A percentile compares a stretch with the other conserved stretches of the same genome.
phyloP scores from a whole-genome alignment of 2,888 invertebrate species.

The Eutolmus rufibarbis region DNA sequence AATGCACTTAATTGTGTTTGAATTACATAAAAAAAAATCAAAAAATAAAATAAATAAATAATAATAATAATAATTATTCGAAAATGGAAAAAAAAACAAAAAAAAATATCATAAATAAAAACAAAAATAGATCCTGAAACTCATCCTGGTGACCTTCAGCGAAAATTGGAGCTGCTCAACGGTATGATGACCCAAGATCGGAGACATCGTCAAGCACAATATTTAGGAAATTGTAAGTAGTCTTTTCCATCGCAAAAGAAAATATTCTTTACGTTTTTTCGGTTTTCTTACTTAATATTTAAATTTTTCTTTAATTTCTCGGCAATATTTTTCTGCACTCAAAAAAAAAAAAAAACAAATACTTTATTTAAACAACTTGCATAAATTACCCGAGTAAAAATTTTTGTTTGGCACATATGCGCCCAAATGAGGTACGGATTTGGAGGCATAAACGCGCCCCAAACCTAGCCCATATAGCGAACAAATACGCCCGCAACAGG shows the following conservation, averaged over 20 bases:
- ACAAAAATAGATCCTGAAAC: constrained; percentile 74
- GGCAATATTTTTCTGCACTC: not conserved
- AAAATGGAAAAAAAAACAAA: constrained; percentile 4
- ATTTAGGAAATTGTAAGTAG: constrained; percentile 79
- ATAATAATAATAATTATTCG: too few species aligned
- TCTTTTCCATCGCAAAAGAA: not conserved
- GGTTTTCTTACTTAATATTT: not conserved
- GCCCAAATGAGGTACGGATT: too few species aligned
- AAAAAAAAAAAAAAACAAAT: not conserved
- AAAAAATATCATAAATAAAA: not conserved
- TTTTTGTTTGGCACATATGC: too few species aligned
- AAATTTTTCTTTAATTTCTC: not conserved
- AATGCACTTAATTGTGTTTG: not conserved
- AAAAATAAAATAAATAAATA: too few species aligned
- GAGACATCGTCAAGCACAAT: constrained; percentile 80
- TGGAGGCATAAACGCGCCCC: too few species aligned
- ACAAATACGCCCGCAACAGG: too few species aligned
- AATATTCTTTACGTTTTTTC: not conserved
- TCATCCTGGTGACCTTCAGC: constrained; percentile 85
- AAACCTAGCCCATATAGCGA: too few species aligned
- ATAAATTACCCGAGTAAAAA: too few species aligned
- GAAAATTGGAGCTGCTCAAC: constrained; percentile 89
- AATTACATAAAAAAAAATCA: not conserved
- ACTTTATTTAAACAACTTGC: too few species aligned
- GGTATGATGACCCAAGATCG: constrained; percentile 88